Evolutionary conservation across 2,113 vertebrate genomes (phyloP).

Genomic region (Naja naja): DNA sequence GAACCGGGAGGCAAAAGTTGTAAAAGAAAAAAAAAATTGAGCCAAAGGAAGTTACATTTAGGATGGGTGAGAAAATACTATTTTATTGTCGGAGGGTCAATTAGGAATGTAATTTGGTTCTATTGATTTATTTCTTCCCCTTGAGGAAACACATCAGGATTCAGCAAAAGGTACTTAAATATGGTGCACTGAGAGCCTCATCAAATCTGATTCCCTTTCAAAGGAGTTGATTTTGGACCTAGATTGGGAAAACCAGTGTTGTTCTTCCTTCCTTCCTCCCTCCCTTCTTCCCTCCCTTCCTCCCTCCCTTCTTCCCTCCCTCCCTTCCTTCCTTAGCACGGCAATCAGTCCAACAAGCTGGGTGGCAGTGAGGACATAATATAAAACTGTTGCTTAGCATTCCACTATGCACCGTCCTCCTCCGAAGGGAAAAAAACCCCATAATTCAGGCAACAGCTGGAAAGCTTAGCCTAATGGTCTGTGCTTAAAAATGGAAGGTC

Average conservation of each 20-base stretch:
- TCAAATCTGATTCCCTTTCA: slow-evolving; percentile 30
- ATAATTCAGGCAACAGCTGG: slow-evolving; percentile 82
- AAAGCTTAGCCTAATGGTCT: slow-evolving; percentile 81
- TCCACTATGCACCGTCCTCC: slow-evolving; percentile 69
- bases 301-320: background rate
- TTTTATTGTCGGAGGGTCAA: background rate
- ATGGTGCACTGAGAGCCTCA: background rate
- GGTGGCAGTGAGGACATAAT: slow-evolving; percentile 65
- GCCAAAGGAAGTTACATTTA: background rate
- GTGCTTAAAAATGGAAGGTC: slow-evolving; percentile 79
- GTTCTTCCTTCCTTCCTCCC: too few species aligned
- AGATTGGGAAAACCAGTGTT: background rate
- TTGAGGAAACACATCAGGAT: slow-evolving; percentile 37
- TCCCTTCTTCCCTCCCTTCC: rapidly evolving
- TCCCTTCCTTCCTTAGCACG: background rate
- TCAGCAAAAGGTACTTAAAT: background rate
- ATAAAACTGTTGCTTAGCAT: slow-evolving; percentile 74
- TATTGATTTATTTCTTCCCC: slow-evolving; percentile 24
- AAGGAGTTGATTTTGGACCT: slow-evolving; percentile 31
- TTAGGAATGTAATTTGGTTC: background rate
- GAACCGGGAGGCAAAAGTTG: rapidly evolving
- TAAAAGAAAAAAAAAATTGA: slow-evolving; percentile 7
- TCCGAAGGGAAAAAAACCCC: slow-evolving; percentile 53
- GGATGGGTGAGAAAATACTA: background rate
- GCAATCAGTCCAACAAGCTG: slow-evolving; percentile 60